Evolutionary conservation across 1,140 invertebrate genomes (phyloP).

Genomic region (Eciton burchellii): DNA sequence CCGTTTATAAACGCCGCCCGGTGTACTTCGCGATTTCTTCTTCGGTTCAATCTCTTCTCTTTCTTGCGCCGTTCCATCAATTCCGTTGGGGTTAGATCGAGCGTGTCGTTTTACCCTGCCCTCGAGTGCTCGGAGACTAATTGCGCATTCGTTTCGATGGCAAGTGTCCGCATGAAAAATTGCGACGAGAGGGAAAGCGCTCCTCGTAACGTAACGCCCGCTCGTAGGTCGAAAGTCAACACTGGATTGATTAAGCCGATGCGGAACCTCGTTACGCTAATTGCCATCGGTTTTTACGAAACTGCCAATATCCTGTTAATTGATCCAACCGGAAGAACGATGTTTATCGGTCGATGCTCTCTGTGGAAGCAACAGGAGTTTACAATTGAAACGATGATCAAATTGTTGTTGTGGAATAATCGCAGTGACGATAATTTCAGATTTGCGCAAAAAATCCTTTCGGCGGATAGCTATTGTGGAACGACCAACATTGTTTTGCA

Average conservation of each 20-base stretch:
- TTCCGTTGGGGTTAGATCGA: not conserved
- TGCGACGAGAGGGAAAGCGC: not conserved
- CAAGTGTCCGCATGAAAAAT: too few relatives aligned
- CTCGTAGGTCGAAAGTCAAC: not conserved
- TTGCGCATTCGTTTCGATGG: conserved; percentile 56
- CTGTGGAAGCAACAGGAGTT: conserved; percentile 4
- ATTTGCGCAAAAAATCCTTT: not conserved
- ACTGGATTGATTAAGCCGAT: conserved; percentile 15
- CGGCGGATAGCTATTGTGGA: too few relatives aligned
- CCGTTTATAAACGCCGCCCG: conserved; percentile 71
- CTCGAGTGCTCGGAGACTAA: conserved; percentile 38
- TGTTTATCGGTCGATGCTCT: not conserved
- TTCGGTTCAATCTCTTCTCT: conserved; percentile 41
- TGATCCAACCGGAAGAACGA: not conserved
- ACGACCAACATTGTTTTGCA: not conserved
- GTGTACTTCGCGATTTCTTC: conserved; percentile 45
- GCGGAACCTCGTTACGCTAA: conserved; percentile 18
- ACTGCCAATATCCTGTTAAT: not conserved
- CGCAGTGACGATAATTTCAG: not conserved
- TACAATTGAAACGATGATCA: not conserved
- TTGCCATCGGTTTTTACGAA: conserved; percentile 25
- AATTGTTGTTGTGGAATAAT: conserved; percentile 18
- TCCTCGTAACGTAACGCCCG: not conserved
- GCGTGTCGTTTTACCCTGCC: not conserved
- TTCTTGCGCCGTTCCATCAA: conserved; percentile 11